A percentile compares a stretch with the other conserved stretches of the same genome.
These are phyloP conservation scores for Heptranchias perlo DNA, from an alignment of 2,113 vertebrate genomes.

Conservation along the genomic window DNA sequence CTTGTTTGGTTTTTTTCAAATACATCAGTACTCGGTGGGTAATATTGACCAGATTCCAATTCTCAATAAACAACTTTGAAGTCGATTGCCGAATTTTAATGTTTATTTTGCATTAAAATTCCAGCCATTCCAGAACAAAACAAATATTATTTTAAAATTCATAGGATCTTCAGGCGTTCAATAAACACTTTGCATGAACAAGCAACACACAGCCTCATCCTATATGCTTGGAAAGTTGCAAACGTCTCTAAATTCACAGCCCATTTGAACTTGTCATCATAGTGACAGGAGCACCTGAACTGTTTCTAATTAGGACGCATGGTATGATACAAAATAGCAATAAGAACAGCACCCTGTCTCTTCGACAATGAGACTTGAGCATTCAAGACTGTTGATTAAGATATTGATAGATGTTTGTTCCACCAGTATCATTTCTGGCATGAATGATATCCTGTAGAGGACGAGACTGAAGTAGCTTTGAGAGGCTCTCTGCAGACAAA, in stretches of 20 bases:
- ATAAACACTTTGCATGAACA: background rate
- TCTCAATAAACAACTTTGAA: background rate
- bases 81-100: background rate
- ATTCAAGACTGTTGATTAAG: constrained; percentile 25
- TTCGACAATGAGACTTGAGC: background rate
- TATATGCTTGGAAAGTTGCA: constrained; percentile 24
- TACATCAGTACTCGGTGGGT: too few relatives aligned
- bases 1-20: background rate
- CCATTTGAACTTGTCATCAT: constrained; percentile 35
- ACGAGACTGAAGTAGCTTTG: background rate
- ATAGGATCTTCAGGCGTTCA: constrained; percentile 9
- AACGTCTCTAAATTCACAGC: background rate
- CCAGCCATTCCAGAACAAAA: background rate
- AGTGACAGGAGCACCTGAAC: constrained; percentile 29
- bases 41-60: background rate
- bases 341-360: background rate
- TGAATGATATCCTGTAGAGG: constrained; percentile 30
- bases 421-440: background rate
- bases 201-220: constrained; percentile 23
- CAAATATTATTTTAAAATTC: constrained; percentile 27
- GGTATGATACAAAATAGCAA: background rate
- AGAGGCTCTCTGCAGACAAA: constrained; percentile 16
- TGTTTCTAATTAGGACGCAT: background rate
- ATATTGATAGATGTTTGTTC: constrained; percentile 7
- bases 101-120: constrained; percentile 21